These are phyloP conservation scores for Aphelenchoides avenae DNA, from an alignment of 1,140 invertebrate species.

Conservation along the genomic window DNA sequence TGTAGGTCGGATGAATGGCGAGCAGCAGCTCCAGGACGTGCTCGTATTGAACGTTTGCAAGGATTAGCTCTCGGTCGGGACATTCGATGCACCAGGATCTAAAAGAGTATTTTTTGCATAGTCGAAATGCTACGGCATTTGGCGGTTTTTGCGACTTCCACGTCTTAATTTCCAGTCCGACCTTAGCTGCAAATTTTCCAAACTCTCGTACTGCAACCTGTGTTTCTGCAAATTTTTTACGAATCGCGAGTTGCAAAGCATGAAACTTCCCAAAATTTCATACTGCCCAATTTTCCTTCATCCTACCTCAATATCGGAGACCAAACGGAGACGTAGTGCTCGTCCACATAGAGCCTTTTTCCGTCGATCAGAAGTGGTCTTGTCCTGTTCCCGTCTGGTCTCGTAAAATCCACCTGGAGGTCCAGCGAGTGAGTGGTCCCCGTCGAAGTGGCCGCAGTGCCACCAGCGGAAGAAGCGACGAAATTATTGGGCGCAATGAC, in stretches of 20 bases:
- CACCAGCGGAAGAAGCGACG: not conserved
- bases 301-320: constrained; percentile 46
- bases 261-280: too few relatives aligned
- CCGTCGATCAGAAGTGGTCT: constrained; percentile 55
- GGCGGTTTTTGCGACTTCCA: constrained; percentile 2
- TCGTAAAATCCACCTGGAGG: constrained; percentile 52
- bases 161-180: too few relatives aligned
- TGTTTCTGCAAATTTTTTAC: too few relatives aligned
- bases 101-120: too few relatives aligned
- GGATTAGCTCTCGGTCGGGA: constrained; percentile 54
- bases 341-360: constrained; percentile 57
- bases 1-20: constrained; percentile 58
- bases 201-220: too few relatives aligned
- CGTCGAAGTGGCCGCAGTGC: constrained; percentile 2
- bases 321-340: constrained; percentile 58
- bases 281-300: not conserved
- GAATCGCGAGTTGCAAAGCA: too few relatives aligned
- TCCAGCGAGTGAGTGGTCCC: constrained; percentile 35
- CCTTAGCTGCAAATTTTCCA: too few relatives aligned
- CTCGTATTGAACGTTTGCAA: constrained; percentile 59
- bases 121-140: constrained; percentile 19
- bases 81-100: constrained; percentile 59
- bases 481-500: too few relatives aligned
- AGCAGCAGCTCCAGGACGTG: constrained; percentile 54
- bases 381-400: constrained; percentile 55